Conservation (phyloP, 2,888 invertebrate genomes). For the Tetragonula carbonaria region DNA sequence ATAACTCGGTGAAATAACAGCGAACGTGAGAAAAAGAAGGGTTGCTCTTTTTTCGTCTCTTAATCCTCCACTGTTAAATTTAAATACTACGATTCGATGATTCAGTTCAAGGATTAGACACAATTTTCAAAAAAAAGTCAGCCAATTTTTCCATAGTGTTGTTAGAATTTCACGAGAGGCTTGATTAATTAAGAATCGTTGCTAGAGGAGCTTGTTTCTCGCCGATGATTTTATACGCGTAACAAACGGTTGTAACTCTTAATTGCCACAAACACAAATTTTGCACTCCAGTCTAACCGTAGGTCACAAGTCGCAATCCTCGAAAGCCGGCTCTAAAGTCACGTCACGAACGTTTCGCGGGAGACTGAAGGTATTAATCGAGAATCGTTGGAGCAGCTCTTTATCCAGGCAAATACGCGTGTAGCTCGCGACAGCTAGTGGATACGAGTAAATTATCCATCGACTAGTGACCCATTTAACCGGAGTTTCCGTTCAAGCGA, state of each 20-base stretch:
- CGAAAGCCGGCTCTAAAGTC: no score
- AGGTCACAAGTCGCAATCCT: not conserved
- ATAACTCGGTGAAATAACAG: no score
- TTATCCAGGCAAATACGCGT: not conserved
- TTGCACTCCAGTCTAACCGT: not conserved
- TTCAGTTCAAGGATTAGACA: not conserved
- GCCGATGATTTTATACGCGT: no score
- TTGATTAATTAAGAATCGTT: no score
- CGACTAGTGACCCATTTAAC: constrained; percentile 18
- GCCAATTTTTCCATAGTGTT: no score
- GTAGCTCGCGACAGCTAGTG: not conserved
- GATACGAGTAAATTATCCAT: constrained; percentile 31
- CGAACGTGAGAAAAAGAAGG: no score
- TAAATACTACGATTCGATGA: not conserved
- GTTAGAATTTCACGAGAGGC: no score
- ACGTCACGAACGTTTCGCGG: not conserved
- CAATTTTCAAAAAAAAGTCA: no score
- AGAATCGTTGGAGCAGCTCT: not conserved
- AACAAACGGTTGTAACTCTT: no score
- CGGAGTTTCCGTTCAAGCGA: not conserved
- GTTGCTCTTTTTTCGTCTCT: not conserved
- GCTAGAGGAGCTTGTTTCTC: no score
- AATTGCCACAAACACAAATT: not conserved
- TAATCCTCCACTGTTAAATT: not conserved
- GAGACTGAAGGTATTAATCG: not conserved